Evolutionary conservation across 2,113 vertebrate genomes (phyloP).

Genomic region (Leptosomus discolor): DNA sequence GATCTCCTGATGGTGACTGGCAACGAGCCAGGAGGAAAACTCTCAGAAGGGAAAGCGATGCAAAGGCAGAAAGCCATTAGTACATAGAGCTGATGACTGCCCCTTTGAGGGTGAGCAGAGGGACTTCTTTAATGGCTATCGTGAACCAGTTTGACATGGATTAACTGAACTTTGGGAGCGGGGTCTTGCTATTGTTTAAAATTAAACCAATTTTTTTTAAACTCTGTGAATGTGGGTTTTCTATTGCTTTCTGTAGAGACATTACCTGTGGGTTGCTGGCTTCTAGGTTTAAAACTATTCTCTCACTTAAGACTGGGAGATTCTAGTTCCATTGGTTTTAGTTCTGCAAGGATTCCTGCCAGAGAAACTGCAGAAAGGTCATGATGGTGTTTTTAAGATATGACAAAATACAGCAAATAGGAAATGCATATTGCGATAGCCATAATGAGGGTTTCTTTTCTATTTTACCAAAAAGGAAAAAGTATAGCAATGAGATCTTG

Average conservation of each 20-base stretch:
- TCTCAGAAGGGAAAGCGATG: rapidly evolving
- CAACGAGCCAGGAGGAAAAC: background rate
- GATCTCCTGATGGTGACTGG: background rate
- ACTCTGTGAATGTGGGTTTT: background rate
- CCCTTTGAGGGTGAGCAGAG: background rate
- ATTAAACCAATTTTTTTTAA: background rate
- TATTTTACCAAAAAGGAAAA: background rate
- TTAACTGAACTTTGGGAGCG: background rate
- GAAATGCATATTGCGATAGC: background rate
- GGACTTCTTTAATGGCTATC: background rate
- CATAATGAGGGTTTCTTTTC: rapidly evolving
- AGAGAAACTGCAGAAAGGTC: background rate
- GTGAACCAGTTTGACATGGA: background rate
- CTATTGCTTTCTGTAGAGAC: background rate
- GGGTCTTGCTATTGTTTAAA: background rate
- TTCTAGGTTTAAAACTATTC: background rate
- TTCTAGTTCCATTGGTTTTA: background rate
- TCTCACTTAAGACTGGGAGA: background rate
- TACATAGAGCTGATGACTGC: background rate
- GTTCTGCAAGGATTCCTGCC: background rate
- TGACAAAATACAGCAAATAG: background rate
- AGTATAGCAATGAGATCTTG: background rate
- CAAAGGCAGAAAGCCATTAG: background rate
- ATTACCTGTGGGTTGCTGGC: background rate
- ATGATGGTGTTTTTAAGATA: background rate